These are phyloP conservation scores for Lordiphosa mommai DNA, from an alignment of 1,140 invertebrate species.

Conservation along the genomic window DNA sequence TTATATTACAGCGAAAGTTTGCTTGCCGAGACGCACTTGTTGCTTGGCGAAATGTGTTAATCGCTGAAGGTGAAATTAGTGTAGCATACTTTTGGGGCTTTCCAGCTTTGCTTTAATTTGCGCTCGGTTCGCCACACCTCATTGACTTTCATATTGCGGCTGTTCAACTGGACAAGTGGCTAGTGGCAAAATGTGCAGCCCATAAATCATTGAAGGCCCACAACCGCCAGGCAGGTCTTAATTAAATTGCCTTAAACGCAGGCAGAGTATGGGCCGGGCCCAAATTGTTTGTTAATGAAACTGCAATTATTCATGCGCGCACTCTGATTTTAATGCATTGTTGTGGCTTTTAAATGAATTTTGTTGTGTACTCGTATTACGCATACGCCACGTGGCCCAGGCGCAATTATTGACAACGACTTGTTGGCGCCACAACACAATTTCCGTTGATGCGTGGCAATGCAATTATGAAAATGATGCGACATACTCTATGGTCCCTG, in stretches of 20 bases:
- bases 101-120: too few species aligned
- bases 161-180: conserved; percentile 3
- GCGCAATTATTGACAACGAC: conserved; percentile 59
- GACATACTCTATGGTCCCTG: conserved; percentile 6
- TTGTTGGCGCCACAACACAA: conserved; percentile 53
- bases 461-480: conserved; percentile 66
- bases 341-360: conserved; percentile 51
- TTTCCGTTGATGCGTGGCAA: conserved; percentile 58
- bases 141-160: conserved; percentile 40
- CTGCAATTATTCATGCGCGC: conserved; percentile 50
- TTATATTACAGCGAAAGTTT: conserved; percentile 47
- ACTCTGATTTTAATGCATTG: conserved; percentile 60
- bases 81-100: conserved; percentile 17
- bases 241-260: conserved; percentile 39
- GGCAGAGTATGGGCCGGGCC: conserved; percentile 5
- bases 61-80: conserved; percentile 36
- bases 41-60: conserved; percentile 45
- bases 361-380: conserved; percentile 26
- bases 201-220: conserved; percentile 49
- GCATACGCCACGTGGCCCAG: conserved; percentile 28
- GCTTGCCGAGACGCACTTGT: conserved; percentile 3
- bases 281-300: conserved; percentile 63
- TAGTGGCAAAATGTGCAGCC: conserved; percentile 40
- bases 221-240: conserved; percentile 35
- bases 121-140: conserved; percentile 36